Conservation (phyloP, 2,113 vertebrate genomes). For the Megalops atlanticus region DNA sequence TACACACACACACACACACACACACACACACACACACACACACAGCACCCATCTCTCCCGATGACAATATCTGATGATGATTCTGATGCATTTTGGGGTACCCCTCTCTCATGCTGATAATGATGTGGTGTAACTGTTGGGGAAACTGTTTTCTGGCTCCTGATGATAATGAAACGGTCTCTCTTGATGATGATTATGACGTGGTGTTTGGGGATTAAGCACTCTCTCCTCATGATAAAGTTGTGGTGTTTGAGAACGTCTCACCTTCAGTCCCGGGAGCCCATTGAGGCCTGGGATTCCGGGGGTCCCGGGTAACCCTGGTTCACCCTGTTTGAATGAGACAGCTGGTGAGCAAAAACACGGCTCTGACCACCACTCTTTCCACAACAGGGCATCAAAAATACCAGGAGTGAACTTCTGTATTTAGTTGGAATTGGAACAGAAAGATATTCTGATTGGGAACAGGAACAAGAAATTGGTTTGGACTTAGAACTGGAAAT, state of each 20-base stretch:
- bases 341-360: not conserved
- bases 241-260: slow-evolving; percentile 6
- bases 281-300: slow-evolving; percentile 75
- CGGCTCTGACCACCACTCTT: not conserved
- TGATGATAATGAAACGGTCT: too few species aligned
- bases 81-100: too few species aligned
- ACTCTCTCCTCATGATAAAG: not conserved
- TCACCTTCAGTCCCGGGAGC: slow-evolving; percentile 73
- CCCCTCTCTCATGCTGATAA: too few species aligned
- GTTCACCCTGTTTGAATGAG: slow-evolving; percentile 70
- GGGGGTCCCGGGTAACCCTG: slow-evolving; percentile 68
- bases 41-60: too few species aligned
- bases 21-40: too few species aligned
- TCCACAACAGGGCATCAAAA: not conserved
- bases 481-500: not conserved
- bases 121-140: too few species aligned
- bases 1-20: too few species aligned
- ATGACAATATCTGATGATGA: too few species aligned
- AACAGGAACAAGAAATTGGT: not conserved
- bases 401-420: not conserved
- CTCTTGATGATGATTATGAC: not conserved
- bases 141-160: too few species aligned
- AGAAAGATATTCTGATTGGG: not conserved
- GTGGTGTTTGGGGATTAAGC: not conserved
- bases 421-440: not conserved